phyloP scores from a whole-genome alignment of 2,797 vertebrate genomes.

The Sebastes miniatus region DNA sequence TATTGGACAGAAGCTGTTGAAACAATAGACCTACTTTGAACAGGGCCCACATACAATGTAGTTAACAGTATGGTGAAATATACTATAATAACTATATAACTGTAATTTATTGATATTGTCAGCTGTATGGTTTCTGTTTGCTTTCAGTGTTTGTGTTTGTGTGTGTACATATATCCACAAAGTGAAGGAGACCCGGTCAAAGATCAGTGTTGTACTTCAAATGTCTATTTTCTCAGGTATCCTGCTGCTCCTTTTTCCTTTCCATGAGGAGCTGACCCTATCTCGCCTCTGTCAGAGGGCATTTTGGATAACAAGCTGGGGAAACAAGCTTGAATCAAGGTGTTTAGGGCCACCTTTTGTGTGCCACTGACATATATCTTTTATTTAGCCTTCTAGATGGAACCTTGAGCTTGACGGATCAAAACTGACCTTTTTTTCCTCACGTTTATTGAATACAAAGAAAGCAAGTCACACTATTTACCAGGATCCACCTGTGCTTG shows the following conservation, averaged over 20 bases:
- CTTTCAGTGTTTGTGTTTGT: background rate
- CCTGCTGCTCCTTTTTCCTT: slow-evolving; percentile 11
- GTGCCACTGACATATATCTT: slow-evolving; percentile 19
- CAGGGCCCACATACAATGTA: background rate
- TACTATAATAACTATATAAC: background rate
- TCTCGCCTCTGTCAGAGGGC: slow-evolving; percentile 46
- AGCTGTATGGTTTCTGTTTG: background rate
- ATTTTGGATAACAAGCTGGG: slow-evolving; percentile 55
- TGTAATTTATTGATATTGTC: background rate
- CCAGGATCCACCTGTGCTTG: background rate
- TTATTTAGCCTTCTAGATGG: slow-evolving; percentile 19
- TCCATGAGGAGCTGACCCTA: slow-evolving; percentile 29
- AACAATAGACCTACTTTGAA: background rate
- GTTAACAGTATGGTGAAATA: background rate
- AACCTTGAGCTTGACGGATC: background rate
- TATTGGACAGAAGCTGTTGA: background rate
- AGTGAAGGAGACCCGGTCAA: slow-evolving; percentile 9
- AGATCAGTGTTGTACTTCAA: slow-evolving; percentile 40
- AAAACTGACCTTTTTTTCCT: slow-evolving; percentile 1
- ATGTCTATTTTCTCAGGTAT: slow-evolving; percentile 35
- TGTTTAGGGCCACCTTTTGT: slow-evolving; percentile 40
- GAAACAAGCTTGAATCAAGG: slow-evolving; percentile 44
- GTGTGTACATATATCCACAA: background rate
- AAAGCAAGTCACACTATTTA: background rate
- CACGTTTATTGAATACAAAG: slow-evolving; percentile 12